Percentiles rank a stretch among this genome's conserved stretches.
Evolutionary conservation across 30 jellyfish, hydroid and myxozoan species (phyloP).

Genomic region (Aurelia aurita complex sp. Pacific): DNA sequence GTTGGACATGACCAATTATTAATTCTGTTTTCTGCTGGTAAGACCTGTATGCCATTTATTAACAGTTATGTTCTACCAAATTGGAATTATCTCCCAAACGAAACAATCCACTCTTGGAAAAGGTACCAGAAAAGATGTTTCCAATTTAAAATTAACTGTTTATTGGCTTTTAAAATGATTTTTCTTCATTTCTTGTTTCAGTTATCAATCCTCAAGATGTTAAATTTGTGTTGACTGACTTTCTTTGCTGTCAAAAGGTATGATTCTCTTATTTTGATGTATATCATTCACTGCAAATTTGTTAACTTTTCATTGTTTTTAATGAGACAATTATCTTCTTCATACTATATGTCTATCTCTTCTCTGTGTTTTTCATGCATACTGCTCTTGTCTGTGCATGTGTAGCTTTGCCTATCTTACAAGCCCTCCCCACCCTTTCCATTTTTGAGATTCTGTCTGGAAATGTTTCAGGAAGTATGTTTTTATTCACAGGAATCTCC

Average conservation of each 20-base stretch:
- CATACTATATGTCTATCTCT: too few relatives aligned
- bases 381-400: too few relatives aligned
- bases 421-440: too few relatives aligned
- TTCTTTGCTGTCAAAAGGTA: conserved; percentile 50
- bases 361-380: too few relatives aligned
- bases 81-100: too few relatives aligned
- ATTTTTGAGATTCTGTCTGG: too few relatives aligned
- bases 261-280: not conserved
- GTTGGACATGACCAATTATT: conserved; percentile 33
- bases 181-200: not conserved
- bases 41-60: not conserved
- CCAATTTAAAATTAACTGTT: too few relatives aligned
- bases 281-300: not conserved
- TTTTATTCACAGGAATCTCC: conserved; percentile 3
- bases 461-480: too few relatives aligned
- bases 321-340: not conserved
- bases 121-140: too few relatives aligned
- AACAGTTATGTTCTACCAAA: not conserved
- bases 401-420: too few relatives aligned
- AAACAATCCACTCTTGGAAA: too few relatives aligned
- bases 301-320: not conserved
- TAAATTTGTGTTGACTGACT: conserved; percentile 13
- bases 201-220: not conserved
- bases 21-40: conserved; percentile 19
- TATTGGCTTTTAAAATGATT: too few relatives aligned